A percentile compares a stretch with the other conserved stretches of the same genome.
Evolutionary conservation across 2,888 invertebrate species (phyloP).

Genomic region (Erannis defoliaria): DNA sequence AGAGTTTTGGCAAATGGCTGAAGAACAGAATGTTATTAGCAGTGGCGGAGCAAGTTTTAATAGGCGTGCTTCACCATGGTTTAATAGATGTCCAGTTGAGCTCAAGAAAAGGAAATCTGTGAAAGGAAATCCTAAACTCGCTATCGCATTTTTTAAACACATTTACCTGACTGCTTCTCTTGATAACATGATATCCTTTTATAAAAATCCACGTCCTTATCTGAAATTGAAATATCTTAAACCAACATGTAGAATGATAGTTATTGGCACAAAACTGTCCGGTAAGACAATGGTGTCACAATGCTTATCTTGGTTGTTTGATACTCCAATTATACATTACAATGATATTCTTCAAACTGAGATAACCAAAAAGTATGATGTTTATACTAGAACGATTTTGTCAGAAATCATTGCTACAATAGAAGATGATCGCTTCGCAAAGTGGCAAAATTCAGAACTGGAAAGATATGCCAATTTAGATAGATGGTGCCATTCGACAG

Average conservation of each 20-base stretch:
- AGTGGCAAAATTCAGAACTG: constrained; percentile 73
- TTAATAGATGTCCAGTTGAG: constrained; percentile 88
- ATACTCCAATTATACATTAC: constrained; percentile 77
- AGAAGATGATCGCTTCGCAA: constrained; percentile 65
- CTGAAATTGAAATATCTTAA: constrained; percentile 85
- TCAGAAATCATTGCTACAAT: constrained; percentile 75
- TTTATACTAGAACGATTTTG: constrained; percentile 65
- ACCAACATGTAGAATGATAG: constrained; percentile 86
- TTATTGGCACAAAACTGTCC: constrained; percentile 87
- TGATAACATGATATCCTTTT: constrained; percentile 82
- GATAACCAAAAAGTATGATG: constrained; percentile 62
- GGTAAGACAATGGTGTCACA: constrained; percentile 87
- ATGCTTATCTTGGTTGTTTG: constrained; percentile 84
- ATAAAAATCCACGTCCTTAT: constrained; percentile 88
- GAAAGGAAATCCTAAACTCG: constrained; percentile 83
- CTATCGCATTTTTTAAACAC: constrained; percentile 87
- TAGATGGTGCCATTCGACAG: constrained; percentile 66
- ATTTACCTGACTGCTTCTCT: constrained; percentile 87
- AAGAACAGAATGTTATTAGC: constrained; percentile 61
- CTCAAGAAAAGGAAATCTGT: constrained; percentile 82
- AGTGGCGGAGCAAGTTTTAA: constrained; percentile 64
- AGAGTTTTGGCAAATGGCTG: constrained; percentile 74
- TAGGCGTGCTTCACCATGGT: constrained; percentile 85
- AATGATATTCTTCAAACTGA: constrained; percentile 56
- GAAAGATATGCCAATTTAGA: constrained; percentile 67